Evolutionary conservation across 2,797 vertebrate genomes (phyloP).

Genomic region (Diplodus puntazzo): DNA sequence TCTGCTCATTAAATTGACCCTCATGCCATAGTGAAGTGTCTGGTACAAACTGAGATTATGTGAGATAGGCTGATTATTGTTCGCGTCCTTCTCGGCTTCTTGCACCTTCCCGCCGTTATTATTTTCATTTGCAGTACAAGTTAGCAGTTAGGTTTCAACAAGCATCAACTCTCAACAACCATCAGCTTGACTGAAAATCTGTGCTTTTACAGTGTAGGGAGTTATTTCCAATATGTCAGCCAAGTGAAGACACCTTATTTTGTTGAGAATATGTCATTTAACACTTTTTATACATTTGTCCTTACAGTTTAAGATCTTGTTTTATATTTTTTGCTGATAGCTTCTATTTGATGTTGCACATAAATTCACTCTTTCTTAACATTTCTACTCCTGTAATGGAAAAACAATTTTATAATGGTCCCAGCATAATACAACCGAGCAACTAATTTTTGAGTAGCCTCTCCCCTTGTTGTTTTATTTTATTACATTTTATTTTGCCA

Average conservation of each 20-base stretch:
- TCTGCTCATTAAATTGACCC: slow-evolving; percentile 82
- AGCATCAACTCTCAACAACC: slow-evolving; percentile 32
- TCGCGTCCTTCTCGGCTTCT: slow-evolving; percentile 45
- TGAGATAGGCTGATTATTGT: slow-evolving; percentile 62
- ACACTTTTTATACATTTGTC: not conserved
- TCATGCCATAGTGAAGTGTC: slow-evolving; percentile 68
- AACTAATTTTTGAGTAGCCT: not conserved
- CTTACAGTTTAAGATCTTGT: not conserved
- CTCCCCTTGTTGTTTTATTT: not conserved
- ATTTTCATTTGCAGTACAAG: slow-evolving; percentile 47
- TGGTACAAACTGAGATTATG: slow-evolving; percentile 59
- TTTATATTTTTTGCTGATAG: not conserved
- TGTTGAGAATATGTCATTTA: slow-evolving; percentile 4
- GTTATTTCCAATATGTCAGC: slow-evolving; percentile 31
- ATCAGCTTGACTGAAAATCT: slow-evolving; percentile 44
- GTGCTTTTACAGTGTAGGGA: slow-evolving; percentile 15
- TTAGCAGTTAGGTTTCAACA: slow-evolving; percentile 48
- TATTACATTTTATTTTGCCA: slow-evolving; percentile 8
- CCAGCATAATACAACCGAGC: not conserved
- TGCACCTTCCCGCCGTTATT: slow-evolving; percentile 46
- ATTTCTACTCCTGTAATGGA: not conserved
- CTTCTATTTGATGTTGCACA: not conserved
- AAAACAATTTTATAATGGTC: not conserved
- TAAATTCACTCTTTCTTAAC: not conserved
- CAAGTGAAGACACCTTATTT: slow-evolving; percentile 5